Evolutionary conservation across 2,888 invertebrate species (phyloP).

Genomic region (Geotrupes spiniger): DNA sequence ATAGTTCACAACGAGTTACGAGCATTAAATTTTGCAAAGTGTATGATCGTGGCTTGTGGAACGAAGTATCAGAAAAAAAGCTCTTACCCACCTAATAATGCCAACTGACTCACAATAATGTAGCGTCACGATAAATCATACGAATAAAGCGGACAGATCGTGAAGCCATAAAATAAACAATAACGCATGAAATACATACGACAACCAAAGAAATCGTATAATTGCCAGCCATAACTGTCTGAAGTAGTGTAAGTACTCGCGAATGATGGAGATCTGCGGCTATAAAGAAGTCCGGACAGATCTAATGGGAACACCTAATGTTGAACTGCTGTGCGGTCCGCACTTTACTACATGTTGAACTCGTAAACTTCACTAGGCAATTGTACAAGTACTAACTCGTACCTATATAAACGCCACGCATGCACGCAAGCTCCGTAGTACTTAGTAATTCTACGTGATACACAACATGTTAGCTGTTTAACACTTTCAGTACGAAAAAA

Average conservation of each 20-base stretch:
- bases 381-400: conserved; percentile 17
- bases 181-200: conserved; percentile 29
- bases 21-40: no score
- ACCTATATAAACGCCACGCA: conserved; percentile 9
- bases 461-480: conserved; percentile 1
- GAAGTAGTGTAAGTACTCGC: conserved; percentile 30
- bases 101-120: no score
- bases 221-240: conserved; percentile 34
- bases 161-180: conserved; percentile 28
- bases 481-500: background rate
- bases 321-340: conserved; percentile 32
- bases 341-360: conserved; percentile 28
- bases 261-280: conserved; percentile 31
- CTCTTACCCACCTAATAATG: no score
- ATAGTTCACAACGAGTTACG: no score
- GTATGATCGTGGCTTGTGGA: no score
- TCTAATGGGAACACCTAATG: conserved; percentile 34
- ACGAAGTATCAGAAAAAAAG: no score
- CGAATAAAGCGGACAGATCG: conserved; percentile 7
- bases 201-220: conserved; percentile 33
- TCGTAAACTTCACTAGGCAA: conserved; percentile 30
- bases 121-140: no score
- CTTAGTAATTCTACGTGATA: conserved; percentile 3
- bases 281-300: conserved; percentile 29
- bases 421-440: conserved; percentile 13